Evolutionary conservation across 2,113 vertebrate species (phyloP).

Genomic region (Ceyx margarethae): DNA sequence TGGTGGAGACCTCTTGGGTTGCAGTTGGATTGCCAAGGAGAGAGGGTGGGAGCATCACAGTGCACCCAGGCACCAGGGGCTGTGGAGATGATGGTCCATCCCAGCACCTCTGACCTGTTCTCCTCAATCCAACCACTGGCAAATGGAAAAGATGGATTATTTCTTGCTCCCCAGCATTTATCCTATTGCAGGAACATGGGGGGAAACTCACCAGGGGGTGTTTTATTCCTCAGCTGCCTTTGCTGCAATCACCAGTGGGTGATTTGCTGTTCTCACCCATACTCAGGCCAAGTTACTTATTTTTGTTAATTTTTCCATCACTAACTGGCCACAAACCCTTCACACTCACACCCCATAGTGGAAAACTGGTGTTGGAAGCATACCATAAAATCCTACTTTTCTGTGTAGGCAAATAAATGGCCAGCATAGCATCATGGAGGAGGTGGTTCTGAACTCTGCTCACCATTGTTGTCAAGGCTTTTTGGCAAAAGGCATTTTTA

Average conservation of each 20-base stretch:
- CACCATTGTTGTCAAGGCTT: not conserved
- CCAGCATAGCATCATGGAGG: not conserved
- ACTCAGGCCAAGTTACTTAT: not conserved
- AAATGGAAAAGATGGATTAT: not conserved
- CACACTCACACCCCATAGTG: not conserved
- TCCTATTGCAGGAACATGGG: not conserved
- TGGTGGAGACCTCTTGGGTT: not conserved
- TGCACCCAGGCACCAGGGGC: not conserved
- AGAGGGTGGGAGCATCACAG: not conserved
- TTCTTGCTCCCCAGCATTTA: not conserved
- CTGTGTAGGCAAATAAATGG: not conserved
- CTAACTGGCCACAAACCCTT: not conserved
- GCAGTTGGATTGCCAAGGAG: not conserved
- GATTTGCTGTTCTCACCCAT: not conserved
- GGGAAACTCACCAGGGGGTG: not conserved
- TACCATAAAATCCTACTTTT: not conserved
- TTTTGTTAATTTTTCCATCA: not conserved
- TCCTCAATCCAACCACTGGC: not conserved
- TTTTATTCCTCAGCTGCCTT: not conserved
- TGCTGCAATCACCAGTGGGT: not conserved
- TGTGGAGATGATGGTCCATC: not conserved
- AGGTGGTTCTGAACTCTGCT: not conserved
- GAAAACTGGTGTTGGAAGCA: not conserved
- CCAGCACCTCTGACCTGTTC: not conserved
- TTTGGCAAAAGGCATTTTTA: not conserved